These are phyloP conservation scores for Catostylus mosaicus DNA, from an alignment of 30 jellyfish, hydroid and myxozoan genomes.

Conservation along the genomic window DNA sequence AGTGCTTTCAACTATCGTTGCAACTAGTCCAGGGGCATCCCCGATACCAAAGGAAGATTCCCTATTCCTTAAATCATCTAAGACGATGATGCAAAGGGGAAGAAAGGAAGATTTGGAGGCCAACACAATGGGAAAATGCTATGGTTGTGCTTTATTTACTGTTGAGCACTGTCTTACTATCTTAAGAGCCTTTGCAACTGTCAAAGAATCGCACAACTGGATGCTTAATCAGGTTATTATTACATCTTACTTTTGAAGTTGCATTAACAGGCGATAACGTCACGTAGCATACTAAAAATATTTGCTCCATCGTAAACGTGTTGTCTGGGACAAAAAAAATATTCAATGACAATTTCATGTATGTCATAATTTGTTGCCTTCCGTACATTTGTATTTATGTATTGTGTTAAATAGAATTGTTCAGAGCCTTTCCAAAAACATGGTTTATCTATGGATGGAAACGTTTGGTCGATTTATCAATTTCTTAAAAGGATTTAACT, in stretches of 20 bases:
- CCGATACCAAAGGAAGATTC: conserved; percentile 56
- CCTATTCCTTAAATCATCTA: conserved; percentile 1
- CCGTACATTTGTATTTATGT: too few species aligned
- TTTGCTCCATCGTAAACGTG: too few species aligned
- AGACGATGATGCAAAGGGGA: not conserved
- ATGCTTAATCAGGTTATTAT: conserved; percentile 74
- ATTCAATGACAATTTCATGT: too few species aligned
- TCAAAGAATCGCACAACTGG: conserved; percentile 65
- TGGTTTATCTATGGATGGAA: too few species aligned
- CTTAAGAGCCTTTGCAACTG: conserved; percentile 82
- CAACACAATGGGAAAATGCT: conserved; percentile 73
- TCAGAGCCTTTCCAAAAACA: too few species aligned
- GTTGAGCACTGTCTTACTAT: conserved; percentile 86
- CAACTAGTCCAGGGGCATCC: conserved; percentile 77
- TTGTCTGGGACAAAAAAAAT: too few species aligned
- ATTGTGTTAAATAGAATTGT: too few species aligned
- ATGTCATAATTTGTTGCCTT: too few species aligned
- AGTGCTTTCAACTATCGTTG: conserved; percentile 65
- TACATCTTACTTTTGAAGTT: not conserved
- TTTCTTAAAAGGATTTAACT: too few species aligned
- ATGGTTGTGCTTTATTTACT: conserved; percentile 88
- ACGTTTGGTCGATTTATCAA: too few species aligned
- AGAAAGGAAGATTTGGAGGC: conserved; percentile 36
- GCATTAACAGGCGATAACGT: too few species aligned
- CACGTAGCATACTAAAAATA: too few species aligned